Conservation (phyloP, 1,140 invertebrate species). For the Drosophila albomicans region DNA sequence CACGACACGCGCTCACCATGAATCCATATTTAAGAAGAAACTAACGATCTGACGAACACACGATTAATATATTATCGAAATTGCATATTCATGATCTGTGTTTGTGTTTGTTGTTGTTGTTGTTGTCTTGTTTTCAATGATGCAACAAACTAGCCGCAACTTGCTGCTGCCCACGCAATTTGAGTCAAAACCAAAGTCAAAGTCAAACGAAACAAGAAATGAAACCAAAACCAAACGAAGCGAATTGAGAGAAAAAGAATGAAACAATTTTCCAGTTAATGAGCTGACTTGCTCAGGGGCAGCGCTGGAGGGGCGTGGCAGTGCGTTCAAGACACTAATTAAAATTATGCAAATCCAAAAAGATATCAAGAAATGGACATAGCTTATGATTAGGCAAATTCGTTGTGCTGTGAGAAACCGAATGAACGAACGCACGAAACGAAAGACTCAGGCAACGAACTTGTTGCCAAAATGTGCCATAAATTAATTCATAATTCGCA, state of each 20-base stretch:
- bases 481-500: conserved; percentile 79
- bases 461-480: conserved; percentile 47
- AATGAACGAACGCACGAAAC: conserved; percentile 71
- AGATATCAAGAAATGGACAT: conserved; percentile 56
- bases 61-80: conserved; percentile 67
- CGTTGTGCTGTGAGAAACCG: conserved; percentile 26
- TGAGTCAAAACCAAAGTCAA: neutral
- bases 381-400: conserved; percentile 37
- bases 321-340: conserved; percentile 50
- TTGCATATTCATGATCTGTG: conserved; percentile 71
- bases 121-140: conserved; percentile 35
- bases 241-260: conserved; percentile 24
- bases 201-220: conserved; percentile 9
- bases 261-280: conserved; percentile 35
- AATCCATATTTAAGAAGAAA: conserved; percentile 63
- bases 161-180: conserved; percentile 27
- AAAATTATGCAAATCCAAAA: conserved; percentile 71
- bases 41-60: conserved; percentile 73
- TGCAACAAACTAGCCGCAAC: conserved; percentile 2
- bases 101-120: neutral
- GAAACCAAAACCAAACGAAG: conserved; percentile 12
- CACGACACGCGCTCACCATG: conserved; percentile 40
- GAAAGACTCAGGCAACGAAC: conserved; percentile 78
- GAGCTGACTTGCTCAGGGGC: conserved; percentile 30
- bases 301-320: conserved; percentile 55